Base-by-base conservation (phyloP, 2,888 invertebrate species). In the Callosobruchus maculatus region DNA sequence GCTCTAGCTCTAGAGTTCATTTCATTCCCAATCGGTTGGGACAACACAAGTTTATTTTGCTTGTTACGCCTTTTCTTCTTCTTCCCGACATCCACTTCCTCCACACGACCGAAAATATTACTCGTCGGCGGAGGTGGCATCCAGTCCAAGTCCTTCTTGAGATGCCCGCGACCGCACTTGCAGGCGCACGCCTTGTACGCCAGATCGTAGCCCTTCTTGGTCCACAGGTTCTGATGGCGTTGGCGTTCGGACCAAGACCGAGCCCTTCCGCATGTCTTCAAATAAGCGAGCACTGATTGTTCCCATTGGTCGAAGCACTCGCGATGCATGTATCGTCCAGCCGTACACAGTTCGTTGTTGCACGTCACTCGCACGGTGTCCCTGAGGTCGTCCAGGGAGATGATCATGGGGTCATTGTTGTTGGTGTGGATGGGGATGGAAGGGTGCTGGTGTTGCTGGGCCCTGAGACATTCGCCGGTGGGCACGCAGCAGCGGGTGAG, bases 221-320 rank as follows among this genome's bases (percentile, higher is more conserved):
- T 97, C 98, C 98, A 98, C 75, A 98, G 88, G 88, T 98, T 98
- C 88, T 98, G 97, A 82, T 94, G 92, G 30, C 97, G 91, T 87
- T 98, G 98, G 75, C 97, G 91, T 86, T 98, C 97, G 67, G 97
- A 97, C 98, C 98, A 98, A 79, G 95, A 95, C 22, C 97, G 90
- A 2, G 97, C 97, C 66, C 97, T 89, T 71, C 97, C 97, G 88
- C 96, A 96, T 66, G 95, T 94, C 86, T 97, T 95, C 76, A 98
- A 90, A 84, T 95, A 96, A 72, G 94, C 93, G 80, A 98, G 90
- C 74, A 98, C 95, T 67, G 93, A 91, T 86, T 93, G 93, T 88
- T 98, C 97, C 97, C 97, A 98, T 81, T 93, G 92, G 80, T 97
- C 96, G 89, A 98, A 98, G 88, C 98, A 98, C 87, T 95, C 95